A percentile compares a stretch with the other conserved stretches of the same genome.
phyloP scores from a whole-genome alignment of 2,888 invertebrate genomes.

The Drosophila mettleri region DNA sequence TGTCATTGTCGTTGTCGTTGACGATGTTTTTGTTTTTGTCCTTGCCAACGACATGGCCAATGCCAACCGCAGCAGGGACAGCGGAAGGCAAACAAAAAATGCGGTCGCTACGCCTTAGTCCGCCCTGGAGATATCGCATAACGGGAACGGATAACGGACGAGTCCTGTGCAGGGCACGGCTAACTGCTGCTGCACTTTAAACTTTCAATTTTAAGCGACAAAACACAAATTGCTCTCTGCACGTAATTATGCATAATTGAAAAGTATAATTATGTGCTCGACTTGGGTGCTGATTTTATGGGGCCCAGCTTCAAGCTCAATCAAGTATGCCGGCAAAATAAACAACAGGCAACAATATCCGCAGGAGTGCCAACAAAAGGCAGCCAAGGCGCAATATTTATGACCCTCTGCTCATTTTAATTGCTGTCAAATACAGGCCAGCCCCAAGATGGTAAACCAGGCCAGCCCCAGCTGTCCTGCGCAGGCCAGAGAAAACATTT shows the following conservation, averaged over 20 bases:
- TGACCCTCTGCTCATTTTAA: conserved; percentile 62
- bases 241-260: conserved; percentile 78
- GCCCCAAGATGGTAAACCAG: conserved; percentile 9
- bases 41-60: conserved; percentile 69
- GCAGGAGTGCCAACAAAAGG: conserved; percentile 4
- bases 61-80: conserved; percentile 68
- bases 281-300: conserved; percentile 56
- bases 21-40: conserved; percentile 27
- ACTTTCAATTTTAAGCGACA: conserved; percentile 69
- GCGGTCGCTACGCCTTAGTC: conserved; percentile 59
- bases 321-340: conserved; percentile 46
- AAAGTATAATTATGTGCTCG: conserved; percentile 69
- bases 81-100: conserved; percentile 64
- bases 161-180: neutral
- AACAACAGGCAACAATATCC: conserved; percentile 21
- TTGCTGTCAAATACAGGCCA: conserved; percentile 54
- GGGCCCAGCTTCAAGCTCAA: conserved; percentile 64
- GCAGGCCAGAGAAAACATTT: neutral
- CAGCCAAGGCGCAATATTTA: conserved; percentile 54
- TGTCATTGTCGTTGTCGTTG: conserved; percentile 14
- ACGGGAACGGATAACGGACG: conserved; percentile 27
- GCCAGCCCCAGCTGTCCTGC: neutral
- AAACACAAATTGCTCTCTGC: conserved; percentile 66
- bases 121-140: conserved; percentile 61
- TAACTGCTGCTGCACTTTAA: conserved; percentile 63